Conservation (phyloP, 2,888 invertebrate genomes). For the Cepaea hortensis region DNA sequence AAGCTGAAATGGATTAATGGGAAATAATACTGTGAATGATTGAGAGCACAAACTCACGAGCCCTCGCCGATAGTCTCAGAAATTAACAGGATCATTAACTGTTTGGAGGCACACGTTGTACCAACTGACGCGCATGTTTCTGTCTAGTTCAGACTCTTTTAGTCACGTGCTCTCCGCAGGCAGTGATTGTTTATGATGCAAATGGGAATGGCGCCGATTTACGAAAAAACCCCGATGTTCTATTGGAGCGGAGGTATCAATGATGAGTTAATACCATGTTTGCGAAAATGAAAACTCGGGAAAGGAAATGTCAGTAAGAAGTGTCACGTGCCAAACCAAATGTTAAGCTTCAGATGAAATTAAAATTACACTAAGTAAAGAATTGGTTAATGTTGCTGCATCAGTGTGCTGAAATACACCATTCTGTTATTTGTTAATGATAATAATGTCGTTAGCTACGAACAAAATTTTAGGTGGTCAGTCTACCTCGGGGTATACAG, state of each 20-base stretch:
- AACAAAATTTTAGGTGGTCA: too few species aligned
- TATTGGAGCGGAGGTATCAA: neutral
- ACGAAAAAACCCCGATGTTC: neutral
- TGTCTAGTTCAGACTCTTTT: neutral
- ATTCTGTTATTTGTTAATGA: too few species aligned
- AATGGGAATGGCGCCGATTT: neutral
- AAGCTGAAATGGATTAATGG: conserved; percentile 9
- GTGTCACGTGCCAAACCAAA: neutral
- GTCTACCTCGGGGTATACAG: too few species aligned
- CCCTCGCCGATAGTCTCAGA: neutral
- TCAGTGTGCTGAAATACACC: too few species aligned
- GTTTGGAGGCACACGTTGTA: neutral
- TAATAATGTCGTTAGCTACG: neutral
- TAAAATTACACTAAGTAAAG: too few species aligned
- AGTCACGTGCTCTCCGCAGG: conserved; percentile 14
- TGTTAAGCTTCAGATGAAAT: neutral
- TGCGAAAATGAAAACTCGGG: neutral
- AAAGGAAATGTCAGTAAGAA: neutral
- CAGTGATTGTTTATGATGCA: neutral
- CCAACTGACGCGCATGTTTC: conserved; percentile 5
- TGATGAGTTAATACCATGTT: neutral
- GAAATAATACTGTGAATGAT: neutral
- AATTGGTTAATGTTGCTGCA: too few species aligned
- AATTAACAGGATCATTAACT: conserved; percentile 9
- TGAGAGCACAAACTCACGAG: neutral